Conservation (phyloP, 2,113 vertebrate species). For the Naja naja region DNA sequence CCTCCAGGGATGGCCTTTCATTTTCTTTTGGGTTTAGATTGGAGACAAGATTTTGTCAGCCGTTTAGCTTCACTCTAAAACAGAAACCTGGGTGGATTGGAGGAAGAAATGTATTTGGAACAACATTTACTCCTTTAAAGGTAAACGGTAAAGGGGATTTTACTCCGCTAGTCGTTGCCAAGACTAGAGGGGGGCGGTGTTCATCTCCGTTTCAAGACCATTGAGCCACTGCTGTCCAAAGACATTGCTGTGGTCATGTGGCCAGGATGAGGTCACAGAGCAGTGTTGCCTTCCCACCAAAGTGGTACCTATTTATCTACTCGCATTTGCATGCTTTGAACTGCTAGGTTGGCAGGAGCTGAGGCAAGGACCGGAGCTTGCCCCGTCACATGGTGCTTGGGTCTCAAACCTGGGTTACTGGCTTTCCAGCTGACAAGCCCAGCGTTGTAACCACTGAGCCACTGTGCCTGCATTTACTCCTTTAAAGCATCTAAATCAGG, state of each 20-base stretch:
- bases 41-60: neutral
- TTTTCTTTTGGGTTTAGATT: neutral
- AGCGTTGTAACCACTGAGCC: neutral
- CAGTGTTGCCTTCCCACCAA: neutral
- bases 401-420: neutral
- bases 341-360: neutral
- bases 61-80: neutral
- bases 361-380: neutral
- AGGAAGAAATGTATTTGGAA: neutral
- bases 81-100: neutral
- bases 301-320: neutral
- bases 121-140: neutral
- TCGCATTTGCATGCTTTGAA: neutral
- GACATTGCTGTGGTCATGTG: neutral
- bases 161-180: neutral
- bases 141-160: neutral
- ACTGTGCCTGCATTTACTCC: neutral
- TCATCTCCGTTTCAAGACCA: neutral
- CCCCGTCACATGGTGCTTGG: neutral
- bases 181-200: neutral
- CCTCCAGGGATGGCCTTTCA: neutral
- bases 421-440: neutral
- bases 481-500: no score
- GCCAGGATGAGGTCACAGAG: neutral
- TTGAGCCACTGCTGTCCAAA: neutral